A percentile compares a stretch with the other conserved stretches of the same genome.
Conservation (phyloP, 2,113 vertebrate genomes). For the Xiphophorus couchianus region DNA sequence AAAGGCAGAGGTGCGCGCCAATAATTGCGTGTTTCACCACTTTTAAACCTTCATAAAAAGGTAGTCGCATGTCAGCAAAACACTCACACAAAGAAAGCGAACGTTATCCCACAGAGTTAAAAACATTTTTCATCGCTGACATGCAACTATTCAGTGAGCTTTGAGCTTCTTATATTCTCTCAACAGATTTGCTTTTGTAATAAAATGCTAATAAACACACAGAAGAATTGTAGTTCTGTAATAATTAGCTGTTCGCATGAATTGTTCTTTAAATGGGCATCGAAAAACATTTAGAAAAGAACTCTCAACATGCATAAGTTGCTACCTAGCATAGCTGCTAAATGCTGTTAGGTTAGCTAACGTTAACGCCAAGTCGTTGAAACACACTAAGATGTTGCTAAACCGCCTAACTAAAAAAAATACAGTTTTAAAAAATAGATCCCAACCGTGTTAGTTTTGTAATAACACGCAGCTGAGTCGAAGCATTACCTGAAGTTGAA, state of each 20-base stretch:
- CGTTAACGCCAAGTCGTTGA: constrained; percentile 2
- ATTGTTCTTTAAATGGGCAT: not conserved
- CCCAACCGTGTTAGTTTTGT: not conserved
- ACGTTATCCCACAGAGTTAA: not conserved
- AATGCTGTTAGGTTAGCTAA: constrained; percentile 37
- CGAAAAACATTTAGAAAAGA: not conserved
- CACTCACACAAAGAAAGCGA: not conserved
- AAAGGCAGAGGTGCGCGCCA: not conserved
- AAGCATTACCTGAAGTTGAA: constrained; percentile 56
- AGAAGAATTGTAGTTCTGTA: not conserved
- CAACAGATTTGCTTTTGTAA: not conserved
- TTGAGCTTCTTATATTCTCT: not conserved
- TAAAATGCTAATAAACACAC: not conserved
- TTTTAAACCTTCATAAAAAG: not conserved
- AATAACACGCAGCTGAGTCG: not conserved
- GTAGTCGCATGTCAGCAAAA: not conserved
- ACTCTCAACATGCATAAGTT: constrained; percentile 4
- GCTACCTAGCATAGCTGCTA: constrained; percentile 43
- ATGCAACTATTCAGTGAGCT: not conserved
- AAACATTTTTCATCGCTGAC: not conserved
- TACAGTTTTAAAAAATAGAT: fast-evolving
- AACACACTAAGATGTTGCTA: not conserved
- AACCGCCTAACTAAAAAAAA: not conserved
- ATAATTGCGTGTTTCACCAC: not conserved
- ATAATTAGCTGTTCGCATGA: not conserved